phyloP scores from a whole-genome alignment of 2,113 vertebrate genomes.

The Centropus bengalensis region DNA sequence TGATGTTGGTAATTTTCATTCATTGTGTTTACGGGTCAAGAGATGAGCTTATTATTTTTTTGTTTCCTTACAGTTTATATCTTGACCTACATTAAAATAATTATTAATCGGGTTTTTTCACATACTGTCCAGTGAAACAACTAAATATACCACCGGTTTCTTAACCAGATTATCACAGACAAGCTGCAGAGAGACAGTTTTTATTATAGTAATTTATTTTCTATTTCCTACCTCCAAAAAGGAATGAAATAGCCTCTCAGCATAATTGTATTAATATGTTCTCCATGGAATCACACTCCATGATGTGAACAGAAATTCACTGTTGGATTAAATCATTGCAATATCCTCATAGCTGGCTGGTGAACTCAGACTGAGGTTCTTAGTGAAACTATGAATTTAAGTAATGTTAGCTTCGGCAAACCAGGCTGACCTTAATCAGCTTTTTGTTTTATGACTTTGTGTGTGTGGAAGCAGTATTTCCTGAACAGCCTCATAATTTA shows the following conservation, averaged over 20 bases:
- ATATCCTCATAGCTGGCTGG: not conserved
- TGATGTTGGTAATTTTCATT: slow-evolving; percentile 10
- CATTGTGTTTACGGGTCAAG: not conserved
- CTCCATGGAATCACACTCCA: not conserved
- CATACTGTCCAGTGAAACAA: not conserved
- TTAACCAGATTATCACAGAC: slow-evolving; percentile 11
- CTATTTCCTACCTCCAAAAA: slow-evolving; percentile 20
- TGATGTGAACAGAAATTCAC: not conserved
- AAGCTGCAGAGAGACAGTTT: not conserved
- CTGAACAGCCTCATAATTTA: not conserved
- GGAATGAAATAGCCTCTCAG: not conserved
- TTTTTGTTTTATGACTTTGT: not conserved
- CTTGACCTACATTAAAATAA: not conserved
- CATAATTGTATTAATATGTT: slow-evolving; percentile 29
- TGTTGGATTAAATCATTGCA: not conserved
- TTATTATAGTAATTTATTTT: slow-evolving; percentile 24
- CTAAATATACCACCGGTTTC: not conserved
- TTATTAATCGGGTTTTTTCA: not conserved
- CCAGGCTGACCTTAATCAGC: not conserved
- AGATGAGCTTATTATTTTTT: not conserved
- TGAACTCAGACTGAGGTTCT: not conserved
- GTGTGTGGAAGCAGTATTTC: not conserved
- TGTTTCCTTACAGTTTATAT: not conserved
- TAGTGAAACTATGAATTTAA: not conserved
- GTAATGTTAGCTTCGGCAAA: not conserved